phyloP scores from a whole-genome alignment of 2,113 vertebrate species.

The Prionailurus viverrinus region DNA sequence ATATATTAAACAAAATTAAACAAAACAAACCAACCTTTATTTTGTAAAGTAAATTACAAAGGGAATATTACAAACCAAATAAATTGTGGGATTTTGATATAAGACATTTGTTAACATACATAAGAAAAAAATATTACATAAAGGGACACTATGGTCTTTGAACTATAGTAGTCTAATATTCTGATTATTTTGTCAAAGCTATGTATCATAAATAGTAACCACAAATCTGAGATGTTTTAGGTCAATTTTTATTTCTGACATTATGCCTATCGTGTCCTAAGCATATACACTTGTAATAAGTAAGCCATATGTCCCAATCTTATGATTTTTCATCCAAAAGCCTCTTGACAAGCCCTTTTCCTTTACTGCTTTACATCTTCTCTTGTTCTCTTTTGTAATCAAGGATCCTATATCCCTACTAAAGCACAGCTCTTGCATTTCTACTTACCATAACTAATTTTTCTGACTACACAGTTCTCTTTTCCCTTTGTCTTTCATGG shows the following conservation, averaged over 20 bases:
- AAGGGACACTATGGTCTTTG: background rate
- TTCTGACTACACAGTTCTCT: background rate
- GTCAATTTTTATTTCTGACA: constrained; percentile 39
- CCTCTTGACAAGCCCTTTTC: background rate
- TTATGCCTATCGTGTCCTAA: background rate
- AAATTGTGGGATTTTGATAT: constrained; percentile 14
- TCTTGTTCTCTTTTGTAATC: background rate
- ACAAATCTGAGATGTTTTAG: background rate
- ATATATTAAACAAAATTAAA: constrained; percentile 4
- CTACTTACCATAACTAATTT: background rate
- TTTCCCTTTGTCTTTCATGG: background rate
- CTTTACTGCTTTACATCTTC: background rate
- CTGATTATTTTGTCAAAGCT: background rate
- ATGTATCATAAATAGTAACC: background rate
- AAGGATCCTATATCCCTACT: background rate
- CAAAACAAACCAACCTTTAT: background rate
- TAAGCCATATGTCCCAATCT: background rate
- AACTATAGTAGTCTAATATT: background rate
- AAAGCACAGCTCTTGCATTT: background rate
- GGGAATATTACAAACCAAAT: background rate
- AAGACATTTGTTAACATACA: background rate
- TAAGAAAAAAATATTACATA: background rate
- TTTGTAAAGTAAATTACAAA: constrained; percentile 32
- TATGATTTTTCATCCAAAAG: background rate
- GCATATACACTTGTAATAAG: background rate